Evolutionary conservation across 2,797 vertebrate species (phyloP).

Genomic region (Melanotaenia maccullochi): DNA sequence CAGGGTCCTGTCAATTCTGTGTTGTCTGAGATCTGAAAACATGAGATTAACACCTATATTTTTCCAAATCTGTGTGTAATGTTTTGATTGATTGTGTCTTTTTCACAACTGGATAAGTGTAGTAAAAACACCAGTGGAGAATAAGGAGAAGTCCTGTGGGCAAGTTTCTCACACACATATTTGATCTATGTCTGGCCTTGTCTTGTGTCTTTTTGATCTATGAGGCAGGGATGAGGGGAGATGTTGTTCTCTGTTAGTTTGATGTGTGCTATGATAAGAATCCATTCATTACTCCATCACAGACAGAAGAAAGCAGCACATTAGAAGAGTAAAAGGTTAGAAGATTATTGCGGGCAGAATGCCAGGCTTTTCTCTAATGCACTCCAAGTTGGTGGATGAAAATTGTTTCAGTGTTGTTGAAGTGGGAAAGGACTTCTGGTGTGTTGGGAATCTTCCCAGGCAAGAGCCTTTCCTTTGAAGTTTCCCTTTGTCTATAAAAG

Average conservation of each 20-base stretch:
- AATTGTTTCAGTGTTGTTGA: slow-evolving; percentile 22
- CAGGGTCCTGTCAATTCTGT: slow-evolving; percentile 2
- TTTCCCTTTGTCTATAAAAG: slow-evolving; percentile 64
- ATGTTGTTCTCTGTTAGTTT: slow-evolving; percentile 40
- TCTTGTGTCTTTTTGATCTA: slow-evolving; percentile 64
- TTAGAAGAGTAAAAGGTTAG: slow-evolving; percentile 26
- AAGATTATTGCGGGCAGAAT: slow-evolving; percentile 6
- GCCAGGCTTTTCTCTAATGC: slow-evolving; percentile 14
- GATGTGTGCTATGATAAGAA: slow-evolving; percentile 36
- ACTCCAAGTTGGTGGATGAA: slow-evolving; percentile 7
- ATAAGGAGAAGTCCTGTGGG: slow-evolving; percentile 41
- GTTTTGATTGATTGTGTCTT: slow-evolving; percentile 10
- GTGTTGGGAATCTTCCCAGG: slow-evolving; percentile 50
- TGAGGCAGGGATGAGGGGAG: slow-evolving; percentile 36
- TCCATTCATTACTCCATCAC: slow-evolving; percentile 29
- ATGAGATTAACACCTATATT: slow-evolving; percentile 9
- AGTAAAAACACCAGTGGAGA: slow-evolving; percentile 19
- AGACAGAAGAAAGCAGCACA: slow-evolving; percentile 41
- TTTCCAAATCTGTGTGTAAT: background rate
- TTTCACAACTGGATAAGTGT: slow-evolving; percentile 1
- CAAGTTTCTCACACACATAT: slow-evolving; percentile 64
- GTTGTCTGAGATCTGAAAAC: slow-evolving; percentile 20
- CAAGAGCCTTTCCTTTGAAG: slow-evolving; percentile 67
- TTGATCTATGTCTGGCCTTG: slow-evolving; percentile 69
- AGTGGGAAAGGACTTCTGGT: slow-evolving; percentile 18